phyloP scores from a whole-genome alignment of 35 echinoderm and acorn worm genomes.

The Chiridota heheva region DNA sequence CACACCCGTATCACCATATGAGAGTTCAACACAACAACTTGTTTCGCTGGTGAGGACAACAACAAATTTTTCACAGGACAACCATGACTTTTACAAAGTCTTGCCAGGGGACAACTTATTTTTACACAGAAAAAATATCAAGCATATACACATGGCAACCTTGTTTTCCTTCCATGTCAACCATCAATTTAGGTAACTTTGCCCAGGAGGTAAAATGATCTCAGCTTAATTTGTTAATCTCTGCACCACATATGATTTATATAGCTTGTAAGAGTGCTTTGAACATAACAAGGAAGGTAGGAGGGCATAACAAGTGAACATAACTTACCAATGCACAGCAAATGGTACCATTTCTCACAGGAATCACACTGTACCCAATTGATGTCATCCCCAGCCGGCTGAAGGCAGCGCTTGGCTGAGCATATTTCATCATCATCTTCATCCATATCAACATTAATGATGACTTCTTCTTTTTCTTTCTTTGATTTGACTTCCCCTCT shows the following conservation, averaged over 20 bases:
- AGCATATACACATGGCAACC: no score
- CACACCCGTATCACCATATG: no score
- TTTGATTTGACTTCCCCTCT: constrained; percentile 37
- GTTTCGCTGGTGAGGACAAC: no score
- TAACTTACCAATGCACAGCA: constrained; percentile 93
- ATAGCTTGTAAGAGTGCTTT: neutral
- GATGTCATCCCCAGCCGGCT: constrained; percentile 96
- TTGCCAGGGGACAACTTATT: no score
- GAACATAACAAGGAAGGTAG: neutral
- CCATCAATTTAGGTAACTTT: no score
- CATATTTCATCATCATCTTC: constrained; percentile 96
- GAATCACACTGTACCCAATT: constrained; percentile 98
- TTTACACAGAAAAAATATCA: no score
- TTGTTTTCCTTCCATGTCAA: no score
- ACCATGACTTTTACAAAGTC: no score
- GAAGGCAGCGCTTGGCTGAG: constrained; percentile 90
- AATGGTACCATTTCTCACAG: constrained; percentile 97
- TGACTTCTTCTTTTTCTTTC: constrained; percentile 45
- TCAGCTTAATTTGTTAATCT: neutral
- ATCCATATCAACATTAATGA: constrained; percentile 87
- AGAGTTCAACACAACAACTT: no score
- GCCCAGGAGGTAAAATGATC: neutral
- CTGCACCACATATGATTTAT: neutral
- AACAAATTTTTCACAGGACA: no score
- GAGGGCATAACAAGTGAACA: neutral